These are phyloP conservation scores for Euphysa ruthae DNA, from an alignment of 30 jellyfish, hydroid and myxozoan species.

Conservation along the genomic window DNA sequence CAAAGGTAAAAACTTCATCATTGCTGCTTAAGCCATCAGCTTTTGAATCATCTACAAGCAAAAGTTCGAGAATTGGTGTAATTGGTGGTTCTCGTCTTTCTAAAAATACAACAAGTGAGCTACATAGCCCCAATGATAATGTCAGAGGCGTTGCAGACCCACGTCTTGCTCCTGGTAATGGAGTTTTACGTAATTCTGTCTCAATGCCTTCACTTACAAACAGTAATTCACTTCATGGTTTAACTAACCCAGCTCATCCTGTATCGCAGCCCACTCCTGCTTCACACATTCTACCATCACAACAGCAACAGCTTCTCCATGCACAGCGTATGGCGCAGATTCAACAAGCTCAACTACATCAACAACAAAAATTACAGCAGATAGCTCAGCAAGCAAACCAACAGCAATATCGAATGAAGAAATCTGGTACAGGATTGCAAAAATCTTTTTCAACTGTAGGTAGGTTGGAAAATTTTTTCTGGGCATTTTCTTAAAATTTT, in stretches of 20 bases:
- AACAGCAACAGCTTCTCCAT: conserved; percentile 30
- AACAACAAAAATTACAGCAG: conserved; percentile 35
- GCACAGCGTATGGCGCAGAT: conserved; percentile 42
- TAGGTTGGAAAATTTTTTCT: neutral
- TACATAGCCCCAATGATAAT: neutral
- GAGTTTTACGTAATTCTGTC: neutral
- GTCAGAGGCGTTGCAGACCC: conserved; percentile 29
- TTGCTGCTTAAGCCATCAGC: conserved; percentile 18
- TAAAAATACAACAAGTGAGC: neutral
- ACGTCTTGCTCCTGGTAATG: conserved; percentile 35
- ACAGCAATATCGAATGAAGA: too few species aligned
- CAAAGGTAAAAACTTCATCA: neutral
- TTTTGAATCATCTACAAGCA: neutral
- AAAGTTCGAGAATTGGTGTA: conserved; percentile 13
- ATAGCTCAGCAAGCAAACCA: conserved; percentile 40
- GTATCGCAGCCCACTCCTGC: conserved; percentile 21
- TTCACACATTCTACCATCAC: conserved; percentile 21
- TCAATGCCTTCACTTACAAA: neutral
- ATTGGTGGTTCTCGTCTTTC: conserved; percentile 34
- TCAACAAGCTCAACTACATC: conserved; percentile 34
- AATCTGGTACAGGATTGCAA: too few species aligned
- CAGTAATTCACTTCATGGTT: neutral
- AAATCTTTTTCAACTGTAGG: neutral
- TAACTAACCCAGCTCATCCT: neutral
- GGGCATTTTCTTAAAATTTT: too few species aligned